These are phyloP conservation scores for Bos taurus DNA, from an alignment of 2,113 vertebrate species.

Conservation along the genomic window ARS-UCD2.0 NC_037347.1:6344501-6345000, in stretches of 20 bases:
- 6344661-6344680: neutral
- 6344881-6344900: neutral
- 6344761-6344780: neutral
- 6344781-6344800: neutral
- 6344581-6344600: too few relatives aligned
- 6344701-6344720: fast-evolving
- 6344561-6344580: neutral
- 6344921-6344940: neutral
- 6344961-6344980: neutral
- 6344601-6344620: neutral
- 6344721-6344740: neutral
- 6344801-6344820: neutral
- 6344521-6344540: neutral
- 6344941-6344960: neutral
- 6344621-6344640: neutral
- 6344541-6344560: neutral
- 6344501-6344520: neutral
- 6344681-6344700: neutral
- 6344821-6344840: neutral
- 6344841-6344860: neutral
- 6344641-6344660: too few relatives aligned
- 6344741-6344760: fast-evolving
- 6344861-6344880: neutral
- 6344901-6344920: neutral
- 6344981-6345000: neutral